These are phyloP conservation scores for Conus betulinus DNA, from an alignment of 1,140 invertebrate species.

Conservation along the genomic window DNA sequence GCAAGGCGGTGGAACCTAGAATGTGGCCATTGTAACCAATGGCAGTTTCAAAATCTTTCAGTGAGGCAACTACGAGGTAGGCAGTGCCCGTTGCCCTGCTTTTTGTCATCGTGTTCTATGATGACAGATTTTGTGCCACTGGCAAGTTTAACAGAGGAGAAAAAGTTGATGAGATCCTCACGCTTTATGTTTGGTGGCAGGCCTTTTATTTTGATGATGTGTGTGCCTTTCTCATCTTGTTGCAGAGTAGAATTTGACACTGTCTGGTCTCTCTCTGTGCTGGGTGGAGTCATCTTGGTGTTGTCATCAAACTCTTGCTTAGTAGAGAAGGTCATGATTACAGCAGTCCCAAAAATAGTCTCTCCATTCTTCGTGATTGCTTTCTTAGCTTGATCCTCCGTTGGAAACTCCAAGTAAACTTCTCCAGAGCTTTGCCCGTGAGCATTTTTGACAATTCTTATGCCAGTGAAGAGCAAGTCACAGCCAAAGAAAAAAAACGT, in stretches of 20 bases:
- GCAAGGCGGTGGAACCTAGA: slow-evolving; percentile 65
- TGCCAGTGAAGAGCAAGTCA: slow-evolving; percentile 86
- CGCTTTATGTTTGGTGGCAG: slow-evolving; percentile 51
- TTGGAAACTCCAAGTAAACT: slow-evolving; percentile 86
- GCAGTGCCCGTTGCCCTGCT: slow-evolving; percentile 78
- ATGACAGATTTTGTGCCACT: slow-evolving; percentile 78
- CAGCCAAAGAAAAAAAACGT: slow-evolving; percentile 87
- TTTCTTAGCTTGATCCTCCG: slow-evolving; percentile 81
- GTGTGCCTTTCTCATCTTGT: slow-evolving; percentile 19
- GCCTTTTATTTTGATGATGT: slow-evolving; percentile 47
- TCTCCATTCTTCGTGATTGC: slow-evolving; percentile 80
- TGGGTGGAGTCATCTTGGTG: background rate
- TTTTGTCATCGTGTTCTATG: slow-evolving; percentile 81
- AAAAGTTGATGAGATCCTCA: slow-evolving; percentile 57
- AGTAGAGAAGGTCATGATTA: slow-evolving; percentile 63
- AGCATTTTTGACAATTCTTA: slow-evolving; percentile 89
- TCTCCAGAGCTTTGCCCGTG: slow-evolving; percentile 87
- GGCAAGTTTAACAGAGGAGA: slow-evolving; percentile 51
- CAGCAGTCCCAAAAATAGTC: slow-evolving; percentile 57
- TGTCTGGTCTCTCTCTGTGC: slow-evolving; percentile 12
- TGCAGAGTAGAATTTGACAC: background rate
- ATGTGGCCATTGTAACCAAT: slow-evolving; percentile 61
- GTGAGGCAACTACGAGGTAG: slow-evolving; percentile 85
- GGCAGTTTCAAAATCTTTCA: slow-evolving; percentile 79
- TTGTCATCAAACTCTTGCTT: slow-evolving; percentile 64